These are phyloP conservation scores for Acanthochromis polyacanthus DNA, from an alignment of 2,113 vertebrate species.

Conservation along the genomic window DNA sequence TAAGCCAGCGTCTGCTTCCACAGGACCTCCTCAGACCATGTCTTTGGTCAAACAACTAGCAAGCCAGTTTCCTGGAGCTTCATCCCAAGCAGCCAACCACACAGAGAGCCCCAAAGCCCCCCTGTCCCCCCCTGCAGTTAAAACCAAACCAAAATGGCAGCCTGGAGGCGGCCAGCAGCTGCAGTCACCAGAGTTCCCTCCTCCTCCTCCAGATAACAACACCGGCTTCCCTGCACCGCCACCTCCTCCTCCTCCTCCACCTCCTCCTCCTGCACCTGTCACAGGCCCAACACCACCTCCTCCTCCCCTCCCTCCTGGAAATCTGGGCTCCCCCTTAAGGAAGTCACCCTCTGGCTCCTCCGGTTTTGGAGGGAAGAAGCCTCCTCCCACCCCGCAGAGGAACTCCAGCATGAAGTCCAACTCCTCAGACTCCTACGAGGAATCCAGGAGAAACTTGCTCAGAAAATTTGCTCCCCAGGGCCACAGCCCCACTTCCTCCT, in stretches of 20 bases:
- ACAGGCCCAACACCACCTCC: conserved; percentile 79
- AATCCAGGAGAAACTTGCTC: conserved; percentile 91
- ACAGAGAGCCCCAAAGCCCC: conserved; percentile 81
- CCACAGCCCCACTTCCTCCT: conserved; percentile 63
- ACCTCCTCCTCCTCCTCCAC: conserved; percentile 59
- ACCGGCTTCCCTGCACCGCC: conserved; percentile 65
- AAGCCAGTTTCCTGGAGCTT: conserved; percentile 90
- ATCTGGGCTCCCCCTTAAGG: conserved; percentile 85
- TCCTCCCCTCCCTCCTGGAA: conserved; percentile 80
- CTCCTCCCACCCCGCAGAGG: conserved; percentile 92
- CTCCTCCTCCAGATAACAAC: conserved; percentile 83
- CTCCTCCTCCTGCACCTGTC: conserved; percentile 72
- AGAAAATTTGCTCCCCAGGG: conserved; percentile 89
- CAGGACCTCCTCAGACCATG: conserved; percentile 73
- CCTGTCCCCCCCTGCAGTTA: conserved; percentile 93
- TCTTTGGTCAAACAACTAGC: conserved; percentile 92
- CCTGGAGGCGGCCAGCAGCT: conserved; percentile 80
- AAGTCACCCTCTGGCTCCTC: conserved; percentile 79
- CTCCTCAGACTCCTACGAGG: conserved; percentile 85
- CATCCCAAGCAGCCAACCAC: conserved; percentile 70
- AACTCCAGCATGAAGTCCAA: conserved; percentile 91
- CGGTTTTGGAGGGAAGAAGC: conserved; percentile 88
- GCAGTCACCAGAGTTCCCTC: conserved; percentile 87
- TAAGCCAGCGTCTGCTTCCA: conserved; percentile 74
- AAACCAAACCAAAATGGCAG: conserved; percentile 96